These are phyloP conservation scores for Porites lobata DNA, from an alignment of 92 coral and sea anemone species.

Conservation along the genomic window DNA sequence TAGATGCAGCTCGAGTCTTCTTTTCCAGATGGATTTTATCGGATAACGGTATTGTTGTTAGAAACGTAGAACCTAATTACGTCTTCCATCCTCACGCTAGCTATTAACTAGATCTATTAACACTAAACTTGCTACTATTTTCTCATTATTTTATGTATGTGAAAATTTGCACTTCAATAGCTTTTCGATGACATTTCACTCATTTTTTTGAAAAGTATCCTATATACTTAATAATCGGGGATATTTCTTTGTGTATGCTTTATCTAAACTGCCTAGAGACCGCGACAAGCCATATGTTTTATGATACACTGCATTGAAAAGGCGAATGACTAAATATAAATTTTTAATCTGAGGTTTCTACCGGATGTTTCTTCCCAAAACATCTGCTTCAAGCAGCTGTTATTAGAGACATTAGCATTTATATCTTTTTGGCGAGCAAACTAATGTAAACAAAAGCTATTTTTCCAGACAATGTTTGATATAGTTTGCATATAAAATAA, in stretches of 20 bases:
- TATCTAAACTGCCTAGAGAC: not conserved
- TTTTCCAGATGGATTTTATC: not conserved
- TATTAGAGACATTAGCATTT: not conserved
- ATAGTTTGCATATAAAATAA: not conserved
- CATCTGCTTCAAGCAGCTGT: not conserved
- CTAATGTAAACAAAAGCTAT: conserved; percentile 1
- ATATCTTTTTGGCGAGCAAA: not conserved
- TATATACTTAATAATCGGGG: not conserved
- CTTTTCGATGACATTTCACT: too few relatives aligned
- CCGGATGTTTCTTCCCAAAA: not conserved
- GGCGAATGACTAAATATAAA: too few relatives aligned
- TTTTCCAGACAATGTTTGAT: not conserved
- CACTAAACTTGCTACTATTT: not conserved
- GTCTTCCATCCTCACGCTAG: not conserved
- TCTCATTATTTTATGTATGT: not conserved
- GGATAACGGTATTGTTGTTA: too few relatives aligned
- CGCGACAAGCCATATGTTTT: not conserved
- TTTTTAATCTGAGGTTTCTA: too few relatives aligned
- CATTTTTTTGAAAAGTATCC: not conserved
- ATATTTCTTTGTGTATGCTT: not conserved
- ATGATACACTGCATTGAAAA: not conserved
- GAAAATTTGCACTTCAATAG: too few relatives aligned
- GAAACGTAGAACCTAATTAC: conserved; percentile 10
- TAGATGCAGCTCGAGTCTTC: not conserved
- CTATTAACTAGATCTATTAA: not conserved